A percentile compares a stretch with the other conserved stretches of the same genome.
phyloP scores from a whole-genome alignment of 2,113 vertebrate species.

The Labrus mixtus region DNA sequence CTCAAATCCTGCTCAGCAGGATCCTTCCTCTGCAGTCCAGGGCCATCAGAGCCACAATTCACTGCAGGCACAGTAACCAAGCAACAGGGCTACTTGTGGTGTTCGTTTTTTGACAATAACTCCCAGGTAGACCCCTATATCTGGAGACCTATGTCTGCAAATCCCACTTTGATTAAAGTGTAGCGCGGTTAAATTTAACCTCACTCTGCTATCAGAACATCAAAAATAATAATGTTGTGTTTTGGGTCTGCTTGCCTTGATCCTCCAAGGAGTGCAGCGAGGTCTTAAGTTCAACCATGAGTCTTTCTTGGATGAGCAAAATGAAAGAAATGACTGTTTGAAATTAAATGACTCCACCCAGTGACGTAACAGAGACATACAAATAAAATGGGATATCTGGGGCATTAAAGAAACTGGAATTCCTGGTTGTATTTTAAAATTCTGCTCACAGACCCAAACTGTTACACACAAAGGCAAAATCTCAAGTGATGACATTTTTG shows the following conservation, averaged over 20 bases:
- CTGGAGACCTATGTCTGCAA: slow-evolving; percentile 36
- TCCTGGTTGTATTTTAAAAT: neutral
- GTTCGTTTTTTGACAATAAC: slow-evolving; percentile 52
- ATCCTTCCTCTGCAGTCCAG: slow-evolving; percentile 41
- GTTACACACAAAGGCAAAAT: too few species aligned
- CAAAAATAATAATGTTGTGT: slow-evolving; percentile 31
- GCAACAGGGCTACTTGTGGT: slow-evolving; percentile 59
- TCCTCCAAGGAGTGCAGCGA: neutral
- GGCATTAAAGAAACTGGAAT: neutral
- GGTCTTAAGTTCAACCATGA: slow-evolving; percentile 12
- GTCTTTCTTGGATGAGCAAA: neutral
- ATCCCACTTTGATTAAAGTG: slow-evolving; percentile 72
- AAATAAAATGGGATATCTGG: neutral
- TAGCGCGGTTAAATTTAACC: slow-evolving; percentile 50
- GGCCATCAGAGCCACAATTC: slow-evolving; percentile 57
- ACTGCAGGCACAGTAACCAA: slow-evolving; percentile 69
- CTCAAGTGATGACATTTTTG: too few species aligned
- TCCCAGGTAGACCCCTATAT: slow-evolving; percentile 48
- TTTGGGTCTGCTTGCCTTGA: slow-evolving; percentile 15
- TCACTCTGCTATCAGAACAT: slow-evolving; percentile 22
- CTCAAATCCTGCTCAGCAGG: slow-evolving; percentile 32
- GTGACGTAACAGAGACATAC: neutral
- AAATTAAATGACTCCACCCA: neutral
- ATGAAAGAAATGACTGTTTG: neutral
- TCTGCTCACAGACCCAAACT: neutral